Percentiles rank a stretch among this genome's conserved stretches.
Evolutionary conservation across 2,113 vertebrate species (phyloP).

Genomic region (Channa maculata): DNA sequence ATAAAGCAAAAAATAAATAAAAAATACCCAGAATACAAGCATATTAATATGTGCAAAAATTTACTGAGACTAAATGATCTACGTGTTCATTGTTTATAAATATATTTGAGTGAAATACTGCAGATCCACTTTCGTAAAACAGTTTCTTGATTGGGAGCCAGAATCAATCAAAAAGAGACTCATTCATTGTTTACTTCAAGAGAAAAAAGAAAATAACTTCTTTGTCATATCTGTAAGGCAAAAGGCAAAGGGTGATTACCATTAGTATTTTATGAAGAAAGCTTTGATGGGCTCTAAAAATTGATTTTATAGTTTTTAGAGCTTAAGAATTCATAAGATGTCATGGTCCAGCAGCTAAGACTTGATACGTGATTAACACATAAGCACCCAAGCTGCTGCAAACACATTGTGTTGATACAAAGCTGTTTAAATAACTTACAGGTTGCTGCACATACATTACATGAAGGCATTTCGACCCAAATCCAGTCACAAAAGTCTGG

Average conservation of each 20-base stretch:
- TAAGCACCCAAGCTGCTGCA: slow-evolving; percentile 11
- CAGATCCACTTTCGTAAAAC: slow-evolving; percentile 23
- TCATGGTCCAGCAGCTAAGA: slow-evolving; percentile 29
- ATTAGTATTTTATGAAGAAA: slow-evolving; percentile 36
- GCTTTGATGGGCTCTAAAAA: slow-evolving; percentile 26
- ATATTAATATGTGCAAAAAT: not conserved
- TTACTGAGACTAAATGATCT: slow-evolving; percentile 4
- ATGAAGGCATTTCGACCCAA: not conserved
- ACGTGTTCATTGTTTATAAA: not conserved
- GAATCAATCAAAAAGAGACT: slow-evolving; percentile 24
- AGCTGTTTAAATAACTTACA: not conserved
- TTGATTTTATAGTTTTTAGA: slow-evolving; percentile 14
- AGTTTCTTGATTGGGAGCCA: slow-evolving; percentile 5
- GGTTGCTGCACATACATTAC: not conserved
- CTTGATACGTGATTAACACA: slow-evolving; percentile 18
- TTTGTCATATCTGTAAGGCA: slow-evolving; percentile 42
- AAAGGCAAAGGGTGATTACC: slow-evolving; percentile 27
- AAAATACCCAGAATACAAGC: no score
- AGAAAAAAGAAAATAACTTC: slow-evolving; percentile 34
- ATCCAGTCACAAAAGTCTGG: not conserved
- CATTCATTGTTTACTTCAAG: slow-evolving; percentile 20
- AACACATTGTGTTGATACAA: not conserved
- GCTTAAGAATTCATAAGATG: slow-evolving; percentile 12
- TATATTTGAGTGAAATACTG: slow-evolving; percentile 1
- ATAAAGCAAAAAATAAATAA: not conserved